Evolutionary conservation across 2,888 invertebrate genomes (phyloP).

Genomic region (Dendrolimus houi): DNA sequence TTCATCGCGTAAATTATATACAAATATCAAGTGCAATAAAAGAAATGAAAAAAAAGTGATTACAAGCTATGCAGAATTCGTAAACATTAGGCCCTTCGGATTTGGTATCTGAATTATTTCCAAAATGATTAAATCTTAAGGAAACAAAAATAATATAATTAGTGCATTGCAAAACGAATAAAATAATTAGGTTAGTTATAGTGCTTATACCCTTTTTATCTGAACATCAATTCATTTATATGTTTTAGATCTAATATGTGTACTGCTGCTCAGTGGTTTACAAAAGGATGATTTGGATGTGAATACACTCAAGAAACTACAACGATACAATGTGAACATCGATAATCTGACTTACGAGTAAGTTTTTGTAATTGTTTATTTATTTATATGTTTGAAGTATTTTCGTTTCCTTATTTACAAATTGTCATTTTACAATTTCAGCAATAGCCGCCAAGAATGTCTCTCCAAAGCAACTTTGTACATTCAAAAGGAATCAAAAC

Average conservation of each 20-base stretch:
- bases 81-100: too few species aligned
- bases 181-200: too few species aligned
- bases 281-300: conserved; percentile 59
- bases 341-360: conserved; percentile 51
- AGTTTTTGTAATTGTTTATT: conserved; percentile 21
- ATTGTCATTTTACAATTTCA: conserved; percentile 9
- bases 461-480: conserved; percentile 6
- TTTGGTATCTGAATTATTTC: too few species aligned
- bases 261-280: conserved; percentile 54
- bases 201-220: too few species aligned
- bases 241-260: conserved; percentile 62
- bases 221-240: too few species aligned
- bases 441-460: conserved; percentile 20
- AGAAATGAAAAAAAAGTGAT: too few species aligned
- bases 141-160: too few species aligned
- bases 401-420: background rate
- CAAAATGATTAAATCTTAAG: too few species aligned
- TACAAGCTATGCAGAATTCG: too few species aligned
- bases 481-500: background rate
- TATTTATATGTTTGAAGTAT: background rate
- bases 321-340: conserved; percentile 50
- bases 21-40: too few species aligned
- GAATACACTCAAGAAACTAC: conserved; percentile 44
- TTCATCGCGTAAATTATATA: too few species aligned
- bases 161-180: too few species aligned